phyloP scores from a whole-genome alignment of 2,113 vertebrate species.

The Gavia stellata region DNA sequence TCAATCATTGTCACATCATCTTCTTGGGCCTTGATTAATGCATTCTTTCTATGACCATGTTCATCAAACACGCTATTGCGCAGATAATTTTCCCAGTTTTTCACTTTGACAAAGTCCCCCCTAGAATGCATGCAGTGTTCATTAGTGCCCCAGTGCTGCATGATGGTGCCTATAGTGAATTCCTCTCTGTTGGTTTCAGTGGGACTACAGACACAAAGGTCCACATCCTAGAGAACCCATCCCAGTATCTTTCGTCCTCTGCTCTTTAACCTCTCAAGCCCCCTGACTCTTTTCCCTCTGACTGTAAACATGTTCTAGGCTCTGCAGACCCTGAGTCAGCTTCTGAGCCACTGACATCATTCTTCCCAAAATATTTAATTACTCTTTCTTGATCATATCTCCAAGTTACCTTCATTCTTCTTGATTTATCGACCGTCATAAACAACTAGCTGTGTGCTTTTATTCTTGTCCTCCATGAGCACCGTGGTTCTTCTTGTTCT shows the following conservation, averaged over 20 bases:
- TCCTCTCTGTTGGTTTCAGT: background rate
- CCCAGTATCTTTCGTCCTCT: background rate
- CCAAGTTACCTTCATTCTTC: background rate
- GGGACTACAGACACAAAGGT: background rate
- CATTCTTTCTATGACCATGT: background rate
- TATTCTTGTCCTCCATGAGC: background rate
- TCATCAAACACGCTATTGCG: background rate
- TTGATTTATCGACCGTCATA: background rate
- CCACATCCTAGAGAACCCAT: background rate
- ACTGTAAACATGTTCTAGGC: background rate
- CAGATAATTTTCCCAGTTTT: background rate
- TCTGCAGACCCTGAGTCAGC: background rate
- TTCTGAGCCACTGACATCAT: background rate
- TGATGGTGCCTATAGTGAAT: rapidly evolving
- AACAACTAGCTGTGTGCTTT: background rate
- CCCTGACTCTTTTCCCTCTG: background rate
- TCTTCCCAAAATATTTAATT: background rate
- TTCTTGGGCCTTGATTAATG: background rate
- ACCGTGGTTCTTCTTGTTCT: background rate
- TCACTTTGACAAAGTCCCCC: background rate
- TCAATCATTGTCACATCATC: background rate
- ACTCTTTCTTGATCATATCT: background rate
- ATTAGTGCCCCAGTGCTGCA: background rate
- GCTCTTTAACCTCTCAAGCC: background rate
- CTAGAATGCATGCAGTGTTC: background rate